Percentiles rank a stretch among this genome's conserved stretches.
Evolutionary conservation across 2,113 vertebrate genomes (phyloP).

Genomic region (Tringa solitaria): DNA sequence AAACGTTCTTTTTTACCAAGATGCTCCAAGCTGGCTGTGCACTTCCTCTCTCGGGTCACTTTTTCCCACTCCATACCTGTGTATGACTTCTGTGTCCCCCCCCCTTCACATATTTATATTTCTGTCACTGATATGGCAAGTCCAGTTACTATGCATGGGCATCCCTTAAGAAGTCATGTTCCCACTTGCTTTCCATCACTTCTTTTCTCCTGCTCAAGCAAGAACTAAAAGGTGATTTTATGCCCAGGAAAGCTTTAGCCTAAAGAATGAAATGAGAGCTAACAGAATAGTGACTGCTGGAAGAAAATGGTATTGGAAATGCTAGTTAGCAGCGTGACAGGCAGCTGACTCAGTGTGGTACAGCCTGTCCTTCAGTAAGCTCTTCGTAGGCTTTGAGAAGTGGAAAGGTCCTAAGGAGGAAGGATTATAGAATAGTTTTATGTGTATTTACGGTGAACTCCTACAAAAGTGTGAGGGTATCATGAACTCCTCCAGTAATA

Average conservation of each 20-base stretch:
- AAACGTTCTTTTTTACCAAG: neutral
- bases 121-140: neutral
- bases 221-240: neutral
- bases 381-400: neutral
- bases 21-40: neutral
- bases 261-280: neutral
- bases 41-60: neutral
- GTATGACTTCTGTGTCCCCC: neutral
- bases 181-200: neutral
- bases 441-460: neutral
- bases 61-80: neutral
- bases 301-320: neutral
- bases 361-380: neutral
- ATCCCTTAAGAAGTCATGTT: neutral
- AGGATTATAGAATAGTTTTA: neutral
- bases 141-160: neutral
- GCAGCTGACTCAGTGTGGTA: neutral
- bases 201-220: neutral
- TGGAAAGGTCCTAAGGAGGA: neutral
- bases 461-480: neutral
- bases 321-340: neutral
- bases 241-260: neutral
- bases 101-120: neutral
- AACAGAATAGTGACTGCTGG: neutral
- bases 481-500: neutral